Base-by-base conservation (phyloP, 1,140 invertebrate genomes). In the Drosophila repleta region DNA sequence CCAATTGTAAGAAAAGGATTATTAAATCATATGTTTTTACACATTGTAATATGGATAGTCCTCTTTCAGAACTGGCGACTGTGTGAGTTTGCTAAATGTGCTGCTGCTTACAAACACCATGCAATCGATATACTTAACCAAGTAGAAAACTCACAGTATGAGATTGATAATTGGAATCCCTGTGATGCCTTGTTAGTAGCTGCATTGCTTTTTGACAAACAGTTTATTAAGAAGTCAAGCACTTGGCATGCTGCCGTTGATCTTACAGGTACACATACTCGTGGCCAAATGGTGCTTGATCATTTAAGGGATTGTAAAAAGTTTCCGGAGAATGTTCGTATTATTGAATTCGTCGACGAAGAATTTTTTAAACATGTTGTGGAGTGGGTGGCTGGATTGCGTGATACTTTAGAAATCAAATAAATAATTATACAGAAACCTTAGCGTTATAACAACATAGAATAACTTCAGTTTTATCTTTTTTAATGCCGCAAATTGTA, bases 271-370 rank as follows among this genome's bases (percentile, higher is more conserved):
- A 74, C 70, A 10, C 92, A 92, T 68, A 94, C 94, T 0, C 91
- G 94, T 74, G 95, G 94, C 2, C 93, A 94, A 85, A 92, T 94
- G 67, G 92, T 94, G 0, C 82, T 95, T 32, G 94, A 95, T 92
- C 94, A 94, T 84, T 73, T 93, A 11, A 87, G 92, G 39, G 83
- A 88, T 7, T 90, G 91, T 4, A 83, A 92, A 37, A 87, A 80
- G 53, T 77, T 79, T 76, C 90, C 88, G 2, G 91, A 92, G 7
- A 95, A 95, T 89, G 92, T 93, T 3, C 82, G 87, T 15, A 74
- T 95, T 17, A 93, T 95, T 46, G 92, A 93, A 68, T 75, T 92
- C 43, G 89, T 94, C 5, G 91, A 94, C 68, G 80, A 83, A 2
- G 92, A 93, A 51, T 78, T 92, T 17, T 94, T 93, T 51, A 92